Base-by-base conservation (phyloP, 2,113 vertebrate species). In the Mormyrus iriodes region DNA sequence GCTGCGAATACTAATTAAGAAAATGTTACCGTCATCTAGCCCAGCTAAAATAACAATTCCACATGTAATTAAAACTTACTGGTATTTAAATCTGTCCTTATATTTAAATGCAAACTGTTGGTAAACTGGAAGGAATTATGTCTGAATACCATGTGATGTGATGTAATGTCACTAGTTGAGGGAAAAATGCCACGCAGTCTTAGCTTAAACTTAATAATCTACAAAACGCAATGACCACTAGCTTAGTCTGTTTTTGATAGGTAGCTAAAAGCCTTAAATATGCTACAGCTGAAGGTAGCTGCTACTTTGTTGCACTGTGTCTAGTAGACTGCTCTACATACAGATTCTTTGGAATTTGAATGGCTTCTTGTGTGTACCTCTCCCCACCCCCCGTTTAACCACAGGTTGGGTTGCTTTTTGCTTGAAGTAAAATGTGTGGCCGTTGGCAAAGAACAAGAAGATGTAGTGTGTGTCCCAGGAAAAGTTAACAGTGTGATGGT, bases 11-110 rank as follows among this genome's bases (percentile, higher is more conserved):
- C 82, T 91, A 91, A 89, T 93, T 90, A 92, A 90, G 89, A 88
- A 90, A 90, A 90, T 91, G 91, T 83, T 83, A 91, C 90, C 55
- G 55, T 61, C 89, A 90, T 91, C 91, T 93, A 90, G 89, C 86
- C 79, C 53, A 35, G 86, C 87, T 90, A 86, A 89, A 58, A 88
- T 87, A 89, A 55, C 90, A 79, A 79, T 92, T 52, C 90, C 42
- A 42, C 73, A 39, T 92, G 88, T 91, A 91, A 91, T 87, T 88
- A 87, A 49, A 91, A 85, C 65, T 89, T 88, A 89, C 90, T 88
- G 87, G 90, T 91, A 84, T 90, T 79, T 88, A 82, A 88, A 85
- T 87, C 55, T 86, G 58, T 86, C 52, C 39, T 88, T 85, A 39
- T 84, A 73, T 88, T 90, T 65, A 42, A 86, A 46, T 84, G 61